Evolutionary conservation across 2,888 invertebrate genomes (phyloP), one percentile per base, ranked within the genome.

Genomic region (Scelioninae gen. 2): DNA sequence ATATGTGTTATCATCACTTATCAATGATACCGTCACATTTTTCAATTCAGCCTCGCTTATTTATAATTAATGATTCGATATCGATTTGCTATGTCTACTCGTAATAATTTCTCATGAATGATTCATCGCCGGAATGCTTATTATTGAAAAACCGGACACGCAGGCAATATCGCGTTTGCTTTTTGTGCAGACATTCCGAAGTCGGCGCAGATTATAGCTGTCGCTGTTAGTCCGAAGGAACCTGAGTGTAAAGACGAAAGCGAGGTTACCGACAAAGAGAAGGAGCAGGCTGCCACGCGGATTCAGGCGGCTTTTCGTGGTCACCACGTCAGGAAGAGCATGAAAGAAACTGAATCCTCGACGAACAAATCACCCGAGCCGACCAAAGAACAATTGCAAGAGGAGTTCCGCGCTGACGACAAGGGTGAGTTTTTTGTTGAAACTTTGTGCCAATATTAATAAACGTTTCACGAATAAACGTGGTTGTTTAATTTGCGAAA

Each of bases 231-330:
- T 57, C 74, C 78, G 53, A 77, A 72, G 61, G 78, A 77, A 57
- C 33, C 71, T 18, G 75, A 60, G 60, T 53, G 37, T 25, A 71
- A 45, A 50, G 78, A 80, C 19, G 78, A 76, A 19, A 81, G 91
- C 90, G 90, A 91, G 53, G 31, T 74, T 1, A 77, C 69, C 0
- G 76, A 78, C 11, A 76, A 79, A 31, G 81, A 81, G 45, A 76
- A 78, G 61, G 82, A 90, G 74, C 88, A 90, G 76, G 96, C 96
- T 77, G 95, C 95, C 76, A 92, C 92, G 53, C 95, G 93, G 89
- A 96, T 96, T 87, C 96, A 96, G 86, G 95, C 96, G 81, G 94
- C 90, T 79, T 95, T 94, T 87, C 90, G 95, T 81, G 94, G 94
- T 63, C 94, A 95, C 86, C 89, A 92, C 89, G 91, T 92, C 78